Evolutionary conservation across 2,888 invertebrate genomes (phyloP).

Genomic region (Oasisia sp.): DNA sequence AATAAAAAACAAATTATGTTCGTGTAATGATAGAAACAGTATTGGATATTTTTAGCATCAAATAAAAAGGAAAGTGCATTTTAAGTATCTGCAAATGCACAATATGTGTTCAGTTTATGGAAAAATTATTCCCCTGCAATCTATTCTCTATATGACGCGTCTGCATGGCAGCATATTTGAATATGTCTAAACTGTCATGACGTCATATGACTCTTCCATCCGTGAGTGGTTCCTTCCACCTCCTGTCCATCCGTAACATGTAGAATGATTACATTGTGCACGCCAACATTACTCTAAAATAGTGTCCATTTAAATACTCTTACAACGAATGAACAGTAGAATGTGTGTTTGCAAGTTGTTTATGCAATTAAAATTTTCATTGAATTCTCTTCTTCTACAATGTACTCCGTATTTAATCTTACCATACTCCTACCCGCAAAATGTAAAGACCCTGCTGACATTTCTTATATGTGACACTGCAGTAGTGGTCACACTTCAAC

Average conservation of each 20-base stretch:
- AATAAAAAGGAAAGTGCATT: not conserved
- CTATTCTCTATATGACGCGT: not conserved
- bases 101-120: not conserved
- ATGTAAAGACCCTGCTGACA: too few relatives aligned
- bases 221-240: not conserved
- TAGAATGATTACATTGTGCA: not conserved
- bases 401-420: too few relatives aligned
- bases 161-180: not conserved
- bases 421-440: too few relatives aligned
- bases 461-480: too few relatives aligned
- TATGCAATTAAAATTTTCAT: too few relatives aligned
- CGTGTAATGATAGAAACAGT: too few relatives aligned
- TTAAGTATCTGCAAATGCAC: not conserved
- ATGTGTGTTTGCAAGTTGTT: too few relatives aligned
- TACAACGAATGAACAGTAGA: too few relatives aligned
- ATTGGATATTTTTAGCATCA: not conserved
- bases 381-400: too few relatives aligned
- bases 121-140: not conserved
- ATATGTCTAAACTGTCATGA: not conserved
- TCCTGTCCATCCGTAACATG: not conserved
- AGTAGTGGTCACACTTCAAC: too few relatives aligned
- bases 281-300: not conserved
- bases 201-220: not conserved
- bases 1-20: not conserved
- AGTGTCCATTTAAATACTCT: not conserved